phyloP scores from a whole-genome alignment of 2,888 invertebrate species.

The Acanthosepion pharaonis region DNA sequence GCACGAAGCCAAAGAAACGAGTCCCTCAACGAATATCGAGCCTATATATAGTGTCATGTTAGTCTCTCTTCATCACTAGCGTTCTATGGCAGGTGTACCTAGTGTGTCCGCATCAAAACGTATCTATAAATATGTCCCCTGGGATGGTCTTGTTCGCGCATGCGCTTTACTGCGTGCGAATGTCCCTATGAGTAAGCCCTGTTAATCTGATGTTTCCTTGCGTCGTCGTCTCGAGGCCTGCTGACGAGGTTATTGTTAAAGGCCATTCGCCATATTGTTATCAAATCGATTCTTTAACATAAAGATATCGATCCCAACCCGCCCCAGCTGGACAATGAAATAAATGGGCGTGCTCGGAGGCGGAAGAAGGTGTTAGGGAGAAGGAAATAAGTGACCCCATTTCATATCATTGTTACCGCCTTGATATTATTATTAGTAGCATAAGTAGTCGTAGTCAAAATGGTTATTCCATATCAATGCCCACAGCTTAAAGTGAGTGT shows the following conservation, averaged over 20 bases:
- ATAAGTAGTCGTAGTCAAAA: no score
- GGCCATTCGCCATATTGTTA: slow-evolving; percentile 6
- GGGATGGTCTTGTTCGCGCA: not conserved
- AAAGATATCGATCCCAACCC: not conserved
- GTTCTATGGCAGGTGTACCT: no score
- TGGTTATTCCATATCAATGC: no score
- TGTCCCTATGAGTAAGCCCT: not conserved
- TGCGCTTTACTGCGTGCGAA: not conserved
- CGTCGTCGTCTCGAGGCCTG: not conserved
- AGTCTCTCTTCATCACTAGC: no score
- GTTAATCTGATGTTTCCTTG: not conserved
- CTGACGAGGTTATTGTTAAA: not conserved
- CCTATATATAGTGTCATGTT: no score
- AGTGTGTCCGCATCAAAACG: no score
- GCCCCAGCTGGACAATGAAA: not conserved
- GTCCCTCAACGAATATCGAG: no score
- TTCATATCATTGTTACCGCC: no score
- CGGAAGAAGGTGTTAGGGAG: not conserved
- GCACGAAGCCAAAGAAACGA: no score
- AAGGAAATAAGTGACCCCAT: no score
- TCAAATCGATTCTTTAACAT: not conserved
- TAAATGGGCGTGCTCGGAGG: not conserved
- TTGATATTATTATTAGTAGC: no score
- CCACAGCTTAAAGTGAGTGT: no score
- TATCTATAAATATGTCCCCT: not conserved